phyloP scores from a whole-genome alignment of 2,797 vertebrate species.

The Gallinago stenura region DNA sequence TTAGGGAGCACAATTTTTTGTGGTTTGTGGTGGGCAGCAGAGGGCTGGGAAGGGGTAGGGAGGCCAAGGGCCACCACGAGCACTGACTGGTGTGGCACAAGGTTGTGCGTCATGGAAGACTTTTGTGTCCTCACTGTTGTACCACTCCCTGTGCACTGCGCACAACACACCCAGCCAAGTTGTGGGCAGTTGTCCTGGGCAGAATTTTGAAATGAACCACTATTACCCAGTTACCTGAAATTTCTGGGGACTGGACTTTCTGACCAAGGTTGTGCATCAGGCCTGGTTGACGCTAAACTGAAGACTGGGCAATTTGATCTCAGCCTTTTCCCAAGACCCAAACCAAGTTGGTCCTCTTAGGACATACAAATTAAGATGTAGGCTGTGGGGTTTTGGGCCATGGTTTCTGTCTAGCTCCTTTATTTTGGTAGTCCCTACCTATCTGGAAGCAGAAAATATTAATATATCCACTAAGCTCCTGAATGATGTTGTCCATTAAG shows the following conservation, averaged over 20 bases:
- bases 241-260: neutral
- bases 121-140: neutral
- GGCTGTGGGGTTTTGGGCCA: neutral
- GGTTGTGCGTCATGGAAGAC: neutral
- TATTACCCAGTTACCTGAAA: neutral
- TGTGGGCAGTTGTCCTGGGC: neutral
- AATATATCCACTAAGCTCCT: neutral
- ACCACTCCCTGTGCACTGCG: accelerated
- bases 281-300: neutral
- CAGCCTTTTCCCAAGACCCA: neutral
- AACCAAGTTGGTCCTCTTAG: neutral
- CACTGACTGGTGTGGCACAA: neutral
- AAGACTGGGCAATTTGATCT: neutral
- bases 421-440: neutral
- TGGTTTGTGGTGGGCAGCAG: neutral
- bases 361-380: neutral
- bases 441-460: neutral
- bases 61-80: neutral
- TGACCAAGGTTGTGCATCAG: neutral
- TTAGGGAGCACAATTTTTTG: neutral
- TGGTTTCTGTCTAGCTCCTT: neutral
- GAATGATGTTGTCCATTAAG: neutral
- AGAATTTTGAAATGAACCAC: neutral
- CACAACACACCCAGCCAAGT: neutral
- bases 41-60: neutral